Evolutionary conservation across 1,140 invertebrate species (phyloP).

Genomic region (Listronotus oregonensis): DNA sequence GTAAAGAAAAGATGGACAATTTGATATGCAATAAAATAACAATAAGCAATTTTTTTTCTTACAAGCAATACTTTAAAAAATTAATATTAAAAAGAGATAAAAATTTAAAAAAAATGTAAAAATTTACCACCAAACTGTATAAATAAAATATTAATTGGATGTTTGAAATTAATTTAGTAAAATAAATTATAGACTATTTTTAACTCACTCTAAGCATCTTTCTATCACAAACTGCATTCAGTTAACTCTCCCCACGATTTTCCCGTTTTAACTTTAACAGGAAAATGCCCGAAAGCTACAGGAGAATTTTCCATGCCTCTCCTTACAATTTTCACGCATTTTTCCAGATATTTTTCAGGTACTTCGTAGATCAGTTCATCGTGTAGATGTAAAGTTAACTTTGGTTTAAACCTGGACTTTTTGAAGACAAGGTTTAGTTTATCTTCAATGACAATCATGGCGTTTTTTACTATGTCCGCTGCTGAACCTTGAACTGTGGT

Average conservation of each 20-base stretch:
- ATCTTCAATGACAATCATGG: constrained; percentile 80
- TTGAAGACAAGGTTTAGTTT: constrained; percentile 57
- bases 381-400: constrained; percentile 88
- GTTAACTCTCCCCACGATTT: constrained; percentile 75
- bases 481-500: constrained; percentile 95
- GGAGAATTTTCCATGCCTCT: constrained; percentile 81
- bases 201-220: not conserved
- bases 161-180: no score
- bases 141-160: no score
- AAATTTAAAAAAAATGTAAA: no score
- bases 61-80: no score
- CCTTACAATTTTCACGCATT: constrained; percentile 71
- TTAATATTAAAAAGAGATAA: no score
- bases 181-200: no score
- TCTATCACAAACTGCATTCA: constrained; percentile 30
- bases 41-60: no score
- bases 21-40: no score
- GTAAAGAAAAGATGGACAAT: no score
- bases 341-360: constrained; percentile 61
- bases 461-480: constrained; percentile 90
- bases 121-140: no score
- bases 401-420: constrained; percentile 54
- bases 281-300: constrained; percentile 74
- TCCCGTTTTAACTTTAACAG: constrained; percentile 85
- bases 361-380: constrained; percentile 97